phyloP scores from a whole-genome alignment of 2,888 invertebrate species.

The Scaeva pyrastri region DNA sequence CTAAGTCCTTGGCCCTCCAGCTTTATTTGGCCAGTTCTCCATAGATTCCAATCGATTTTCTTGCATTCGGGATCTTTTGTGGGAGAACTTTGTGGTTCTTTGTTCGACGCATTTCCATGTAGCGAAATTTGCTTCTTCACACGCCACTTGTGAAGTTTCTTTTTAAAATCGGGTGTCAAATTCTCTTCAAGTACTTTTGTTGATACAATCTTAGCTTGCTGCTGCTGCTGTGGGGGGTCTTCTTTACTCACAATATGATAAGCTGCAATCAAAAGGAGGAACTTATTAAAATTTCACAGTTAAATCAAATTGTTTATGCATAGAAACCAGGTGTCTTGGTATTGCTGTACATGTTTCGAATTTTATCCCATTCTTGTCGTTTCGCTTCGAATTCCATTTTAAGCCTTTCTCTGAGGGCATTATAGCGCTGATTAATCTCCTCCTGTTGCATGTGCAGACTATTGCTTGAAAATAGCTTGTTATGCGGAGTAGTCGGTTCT shows the following conservation, averaged over 20 bases:
- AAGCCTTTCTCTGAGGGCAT: conserved; percentile 89
- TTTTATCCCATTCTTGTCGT: conserved; percentile 87
- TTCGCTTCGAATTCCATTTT: conserved; percentile 91
- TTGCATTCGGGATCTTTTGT: conserved; percentile 83
- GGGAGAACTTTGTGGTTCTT: conserved; percentile 79
- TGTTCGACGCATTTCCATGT: conserved; percentile 68
- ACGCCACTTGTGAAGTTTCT: conserved; percentile 95
- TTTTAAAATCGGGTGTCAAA: conserved; percentile 91
- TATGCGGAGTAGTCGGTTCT: conserved; percentile 83
- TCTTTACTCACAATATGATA: conserved; percentile 78
- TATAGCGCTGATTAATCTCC: conserved; percentile 90
- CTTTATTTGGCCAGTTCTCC: conserved; percentile 85
- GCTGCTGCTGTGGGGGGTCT: conserved; percentile 79
- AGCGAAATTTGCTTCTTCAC: conserved; percentile 84
- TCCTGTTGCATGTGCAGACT: conserved; percentile 84
- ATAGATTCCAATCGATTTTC: conserved; percentile 87
- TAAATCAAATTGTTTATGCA: not conserved
- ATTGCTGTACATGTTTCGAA: conserved; percentile 65
- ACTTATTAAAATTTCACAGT: conserved; percentile 19
- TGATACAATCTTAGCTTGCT: conserved; percentile 78
- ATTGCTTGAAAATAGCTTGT: conserved; percentile 78
- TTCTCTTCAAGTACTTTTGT: conserved; percentile 86
- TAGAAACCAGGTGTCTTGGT: conserved; percentile 69
- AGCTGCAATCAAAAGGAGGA: conserved; percentile 61
- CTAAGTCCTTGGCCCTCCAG: conserved; percentile 83